A percentile compares a stretch with the other conserved stretches of the same genome.
Conservation (phyloP, 2,888 invertebrate species). For the Acleris literana region DNA sequence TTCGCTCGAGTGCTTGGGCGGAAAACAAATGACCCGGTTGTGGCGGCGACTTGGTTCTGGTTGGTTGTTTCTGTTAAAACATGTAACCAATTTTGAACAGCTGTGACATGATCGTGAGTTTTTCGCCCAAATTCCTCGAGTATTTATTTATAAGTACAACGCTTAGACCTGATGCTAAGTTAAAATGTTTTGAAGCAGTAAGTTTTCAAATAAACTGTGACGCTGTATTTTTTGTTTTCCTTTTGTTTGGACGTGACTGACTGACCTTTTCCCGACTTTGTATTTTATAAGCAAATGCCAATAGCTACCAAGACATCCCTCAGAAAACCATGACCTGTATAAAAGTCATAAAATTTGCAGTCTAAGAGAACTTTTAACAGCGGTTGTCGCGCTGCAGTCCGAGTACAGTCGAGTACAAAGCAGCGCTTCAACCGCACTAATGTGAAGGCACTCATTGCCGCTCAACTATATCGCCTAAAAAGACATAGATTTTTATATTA, state of each 20-base stretch:
- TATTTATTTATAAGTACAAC: conserved; percentile 35
- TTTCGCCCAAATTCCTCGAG: conserved; percentile 17
- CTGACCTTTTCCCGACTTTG: conserved; percentile 9
- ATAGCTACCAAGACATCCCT: too few species aligned
- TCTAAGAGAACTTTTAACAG: too few species aligned
- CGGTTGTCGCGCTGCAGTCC: too few species aligned
- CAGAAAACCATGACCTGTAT: background rate
- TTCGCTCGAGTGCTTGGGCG: conserved; percentile 26
- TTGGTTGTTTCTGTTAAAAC: too few species aligned
- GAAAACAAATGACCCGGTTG: background rate
- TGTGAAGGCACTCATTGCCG: too few species aligned
- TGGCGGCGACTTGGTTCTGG: too few species aligned
- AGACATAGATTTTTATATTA: too few species aligned
- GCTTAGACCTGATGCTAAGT: conserved; percentile 36
- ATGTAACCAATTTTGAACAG: background rate
- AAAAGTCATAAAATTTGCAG: too few species aligned
- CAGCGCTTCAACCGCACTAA: too few species aligned
- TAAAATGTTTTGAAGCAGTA: conserved; percentile 32
- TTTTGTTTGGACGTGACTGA: conserved; percentile 21
- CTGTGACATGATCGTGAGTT: background rate
- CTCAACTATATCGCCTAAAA: too few species aligned
- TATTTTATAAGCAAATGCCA: background rate
- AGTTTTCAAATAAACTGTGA: conserved; percentile 35
- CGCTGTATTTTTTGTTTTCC: conserved; percentile 29
- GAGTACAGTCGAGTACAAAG: too few species aligned